Conservation (phyloP, 2,888 invertebrate species). For the Morpho deidamia region DNA sequence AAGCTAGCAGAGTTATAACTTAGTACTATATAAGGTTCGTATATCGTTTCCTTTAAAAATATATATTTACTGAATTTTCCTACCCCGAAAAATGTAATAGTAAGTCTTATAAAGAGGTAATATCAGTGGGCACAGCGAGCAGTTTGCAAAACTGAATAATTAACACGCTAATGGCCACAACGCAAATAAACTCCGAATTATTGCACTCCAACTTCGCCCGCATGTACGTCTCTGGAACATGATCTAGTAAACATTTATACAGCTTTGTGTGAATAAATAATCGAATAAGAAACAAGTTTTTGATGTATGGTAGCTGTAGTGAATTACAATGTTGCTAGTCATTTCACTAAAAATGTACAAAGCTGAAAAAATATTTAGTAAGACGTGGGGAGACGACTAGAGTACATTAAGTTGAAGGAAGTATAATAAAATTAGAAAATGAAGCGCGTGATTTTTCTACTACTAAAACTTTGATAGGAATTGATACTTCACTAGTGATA, state of each 20-base stretch:
- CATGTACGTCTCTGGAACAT: constrained; percentile 40
- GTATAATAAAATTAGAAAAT: no score
- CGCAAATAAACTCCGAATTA: constrained; percentile 71
- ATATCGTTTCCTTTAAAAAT: no score
- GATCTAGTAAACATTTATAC: constrained; percentile 23
- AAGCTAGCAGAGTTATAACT: no score
- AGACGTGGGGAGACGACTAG: no score
- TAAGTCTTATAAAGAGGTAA: constrained; percentile 1
- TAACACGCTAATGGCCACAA: constrained; percentile 67
- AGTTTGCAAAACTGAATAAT: constrained; percentile 52
- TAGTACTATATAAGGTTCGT: no score
- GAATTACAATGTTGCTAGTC: neutral
- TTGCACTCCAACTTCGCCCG: constrained; percentile 53
- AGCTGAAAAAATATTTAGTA: no score
- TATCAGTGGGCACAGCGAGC: constrained; percentile 33
- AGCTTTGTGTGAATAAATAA: constrained; percentile 18
- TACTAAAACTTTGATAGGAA: no score
- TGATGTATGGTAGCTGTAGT: constrained; percentile 1
- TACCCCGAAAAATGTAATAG: no score
- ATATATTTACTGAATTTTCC: neutral
- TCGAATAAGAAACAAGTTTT: constrained; percentile 13
- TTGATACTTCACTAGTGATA: no score
- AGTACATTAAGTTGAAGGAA: no score
- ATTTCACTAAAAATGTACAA: no score
- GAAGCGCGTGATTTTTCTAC: no score